phyloP scores from a whole-genome alignment of 2,113 vertebrate species.

The Protomyctophum bolini region DNA sequence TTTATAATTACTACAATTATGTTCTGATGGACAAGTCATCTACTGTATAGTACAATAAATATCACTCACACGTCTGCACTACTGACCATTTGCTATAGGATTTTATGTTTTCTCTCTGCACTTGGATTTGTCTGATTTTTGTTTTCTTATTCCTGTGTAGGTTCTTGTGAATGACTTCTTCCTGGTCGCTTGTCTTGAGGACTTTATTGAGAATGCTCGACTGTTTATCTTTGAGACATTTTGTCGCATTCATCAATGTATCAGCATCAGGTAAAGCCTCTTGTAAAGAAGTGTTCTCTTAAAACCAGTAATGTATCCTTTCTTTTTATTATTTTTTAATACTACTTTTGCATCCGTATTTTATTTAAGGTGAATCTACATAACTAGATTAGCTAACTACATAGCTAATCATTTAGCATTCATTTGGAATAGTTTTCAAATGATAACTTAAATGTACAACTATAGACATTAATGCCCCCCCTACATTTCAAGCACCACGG shows the following conservation, averaged over 20 bases:
- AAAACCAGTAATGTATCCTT: no score
- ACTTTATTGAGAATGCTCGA: slow-evolving; percentile 98
- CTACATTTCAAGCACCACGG: background rate
- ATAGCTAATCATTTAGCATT: background rate
- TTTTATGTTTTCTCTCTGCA: no score
- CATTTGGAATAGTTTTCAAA: background rate
- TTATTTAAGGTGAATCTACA: no score
- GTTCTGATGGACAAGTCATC: no score
- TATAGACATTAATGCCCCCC: background rate
- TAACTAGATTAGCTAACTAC: background rate
- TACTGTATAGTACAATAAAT: no score
- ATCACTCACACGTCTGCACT: no score
- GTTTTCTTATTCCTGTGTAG: slow-evolving; percentile 48
- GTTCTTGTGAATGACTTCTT: slow-evolving; percentile 99
- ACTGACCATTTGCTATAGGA: no score
- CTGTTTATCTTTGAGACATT: slow-evolving; percentile 99
- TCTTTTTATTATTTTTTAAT: no score
- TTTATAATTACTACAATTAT: no score
- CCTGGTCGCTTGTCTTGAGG: slow-evolving; percentile 94
- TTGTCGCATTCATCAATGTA: slow-evolving; percentile 97
- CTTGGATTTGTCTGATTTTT: background rate
- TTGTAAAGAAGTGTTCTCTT: no score
- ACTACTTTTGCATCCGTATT: no score
- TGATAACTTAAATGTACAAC: no score
- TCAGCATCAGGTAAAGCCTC: slow-evolving; percentile 89